Base-by-base conservation (phyloP, 2,888 invertebrate genomes). In the Leucoma salicis region DNA sequence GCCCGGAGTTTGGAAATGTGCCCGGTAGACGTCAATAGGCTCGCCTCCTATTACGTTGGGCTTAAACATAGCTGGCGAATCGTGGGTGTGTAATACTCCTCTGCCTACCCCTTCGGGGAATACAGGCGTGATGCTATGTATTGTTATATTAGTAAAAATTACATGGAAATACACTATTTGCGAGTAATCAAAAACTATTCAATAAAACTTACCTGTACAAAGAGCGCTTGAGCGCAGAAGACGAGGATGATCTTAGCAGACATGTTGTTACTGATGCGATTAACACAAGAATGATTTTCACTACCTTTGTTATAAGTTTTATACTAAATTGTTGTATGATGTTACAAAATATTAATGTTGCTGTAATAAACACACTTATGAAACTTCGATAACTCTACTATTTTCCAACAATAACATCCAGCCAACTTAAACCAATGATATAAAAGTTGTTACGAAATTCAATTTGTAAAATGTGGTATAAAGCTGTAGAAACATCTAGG, bases 151-250 rank as follows among this genome's bases (percentile, higher is more conserved):
- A 4, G 16, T 16, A 16, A 16, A 6, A 16, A 16, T 16, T 4
- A 16, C 16, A 3, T 16, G 16, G 6, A 4, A 6, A 16, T 16
- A 16, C 16, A 16, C 4, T 46, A 49, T 14, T 41, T 42, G 0
- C 6, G 3, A 21, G 5, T 21, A 6, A 16, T 6, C 6, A 21
- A 8, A 21, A 21, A 21, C 6, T 21, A 3, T 21, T 8, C 5
- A 21, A 8, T 8, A 21, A 8, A 21, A 8, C 8, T n/a, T 24
- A 58, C 59, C 53, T 59, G 53, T n/a, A 49, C 31, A 21, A 59
- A 32, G 1, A 62, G 33, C 12, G 53, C 57, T 29, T 55, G 53
- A 39, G 46, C 55, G 51, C 49, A 61, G 14, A 54, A 2, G 6
- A 43, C 33, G 32, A 58, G 31, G 15, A 57, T 7, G 14, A 21